Conservation (phyloP, 2,888 invertebrate genomes). For the Philopedon plagiatum region DNA sequence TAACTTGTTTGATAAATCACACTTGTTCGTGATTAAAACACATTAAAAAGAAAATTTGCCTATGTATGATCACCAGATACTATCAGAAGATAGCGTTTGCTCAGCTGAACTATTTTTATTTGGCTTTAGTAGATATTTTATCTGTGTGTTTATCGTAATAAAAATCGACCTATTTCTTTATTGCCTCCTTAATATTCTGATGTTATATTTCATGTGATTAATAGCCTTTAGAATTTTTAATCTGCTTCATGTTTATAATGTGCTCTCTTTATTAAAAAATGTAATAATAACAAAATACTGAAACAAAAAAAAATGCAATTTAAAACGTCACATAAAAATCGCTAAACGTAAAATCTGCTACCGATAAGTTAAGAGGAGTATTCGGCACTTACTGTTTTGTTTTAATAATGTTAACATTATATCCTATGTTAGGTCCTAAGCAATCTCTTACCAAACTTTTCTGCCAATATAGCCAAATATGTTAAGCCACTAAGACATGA, state of each 20-base stretch:
- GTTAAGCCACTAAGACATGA: too few species aligned
- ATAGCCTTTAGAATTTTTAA: background rate
- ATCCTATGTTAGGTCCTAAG: too few species aligned
- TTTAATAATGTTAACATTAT: too few species aligned
- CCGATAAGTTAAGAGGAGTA: too few species aligned
- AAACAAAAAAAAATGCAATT: too few species aligned
- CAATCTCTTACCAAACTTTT: too few species aligned
- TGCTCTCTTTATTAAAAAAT: too few species aligned
- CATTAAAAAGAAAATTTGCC: conserved; percentile 33
- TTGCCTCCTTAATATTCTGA: background rate
- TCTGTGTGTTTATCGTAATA: conserved; percentile 13
- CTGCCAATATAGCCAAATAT: too few species aligned
- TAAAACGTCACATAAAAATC: too few species aligned
- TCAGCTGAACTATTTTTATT: background rate
- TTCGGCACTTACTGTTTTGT: too few species aligned
- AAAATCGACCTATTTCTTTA: conserved; percentile 14
- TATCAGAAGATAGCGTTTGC: conserved; percentile 4
- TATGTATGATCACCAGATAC: conserved; percentile 9
- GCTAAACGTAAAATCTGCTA: too few species aligned
- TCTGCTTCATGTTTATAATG: background rate
- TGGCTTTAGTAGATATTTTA: background rate
- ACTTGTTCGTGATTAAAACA: conserved; percentile 29
- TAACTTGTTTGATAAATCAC: conserved; percentile 34
- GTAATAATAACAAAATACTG: too few species aligned
- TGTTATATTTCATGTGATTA: background rate